Evolutionary conservation across 2,797 vertebrate species (phyloP).

Genomic region (Bradypus variegatus): DNA sequence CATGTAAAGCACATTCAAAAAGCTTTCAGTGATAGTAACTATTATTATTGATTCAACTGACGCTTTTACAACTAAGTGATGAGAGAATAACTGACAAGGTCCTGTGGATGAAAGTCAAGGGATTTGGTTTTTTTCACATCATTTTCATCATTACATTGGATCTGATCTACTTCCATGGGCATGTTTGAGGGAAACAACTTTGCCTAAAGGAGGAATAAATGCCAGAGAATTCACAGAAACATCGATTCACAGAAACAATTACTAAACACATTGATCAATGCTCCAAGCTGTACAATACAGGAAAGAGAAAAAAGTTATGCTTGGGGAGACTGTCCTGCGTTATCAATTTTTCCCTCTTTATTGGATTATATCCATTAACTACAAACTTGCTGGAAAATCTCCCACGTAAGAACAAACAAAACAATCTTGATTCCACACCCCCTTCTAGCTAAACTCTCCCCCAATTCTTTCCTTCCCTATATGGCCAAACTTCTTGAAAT

Average conservation of each 20-base stretch:
- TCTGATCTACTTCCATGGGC: conserved; percentile 39
- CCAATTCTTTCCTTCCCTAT: background rate
- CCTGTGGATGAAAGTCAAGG: conserved; percentile 30
- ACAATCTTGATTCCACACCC: background rate
- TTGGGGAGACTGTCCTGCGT: background rate
- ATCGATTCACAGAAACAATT: conserved; percentile 51
- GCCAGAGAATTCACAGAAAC: conserved; percentile 45
- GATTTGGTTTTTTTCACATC: conserved; percentile 42
- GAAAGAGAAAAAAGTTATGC: conserved; percentile 1
- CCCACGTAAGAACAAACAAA: background rate
- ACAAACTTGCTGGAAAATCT: background rate
- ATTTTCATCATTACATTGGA: conserved; percentile 58
- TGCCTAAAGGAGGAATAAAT: conserved; percentile 59
- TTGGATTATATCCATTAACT: background rate
- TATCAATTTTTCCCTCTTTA: background rate
- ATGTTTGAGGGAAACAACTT: conserved; percentile 48
- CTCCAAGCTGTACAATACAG: conserved; percentile 30
- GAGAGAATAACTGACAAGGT: conserved; percentile 19
- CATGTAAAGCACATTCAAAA: conserved; percentile 36
- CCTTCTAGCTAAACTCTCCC: background rate
- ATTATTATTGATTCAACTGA: conserved; percentile 26
- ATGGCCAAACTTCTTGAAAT: background rate
- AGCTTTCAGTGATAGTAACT: conserved; percentile 38
- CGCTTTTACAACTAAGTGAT: conserved; percentile 20
- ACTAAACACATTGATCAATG: conserved; percentile 49